phyloP scores from a whole-genome alignment of 1,140 invertebrate genomes.

The Drosophila trapezifrons region DNA sequence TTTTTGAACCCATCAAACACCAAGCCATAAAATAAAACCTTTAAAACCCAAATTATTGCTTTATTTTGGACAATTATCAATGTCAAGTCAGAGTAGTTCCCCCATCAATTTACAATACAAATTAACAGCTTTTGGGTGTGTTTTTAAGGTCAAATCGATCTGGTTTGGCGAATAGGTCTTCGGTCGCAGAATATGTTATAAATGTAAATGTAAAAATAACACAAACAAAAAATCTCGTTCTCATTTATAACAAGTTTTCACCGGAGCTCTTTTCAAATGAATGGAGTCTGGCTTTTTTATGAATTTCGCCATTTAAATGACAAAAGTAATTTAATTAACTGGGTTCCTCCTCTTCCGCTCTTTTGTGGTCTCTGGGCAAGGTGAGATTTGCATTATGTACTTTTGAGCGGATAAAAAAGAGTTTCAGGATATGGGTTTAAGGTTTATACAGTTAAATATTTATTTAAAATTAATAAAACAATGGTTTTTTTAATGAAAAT shows the following conservation, averaged over 20 bases:
- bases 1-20: not conserved
- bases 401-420: not conserved
- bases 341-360: slow-evolving; percentile 25
- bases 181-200: slow-evolving; percentile 29
- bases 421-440: not conserved
- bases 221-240: slow-evolving; percentile 28
- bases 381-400: not conserved
- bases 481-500: too few relatives aligned
- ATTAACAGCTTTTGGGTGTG: slow-evolving; percentile 48
- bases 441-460: too few relatives aligned
- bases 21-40: slow-evolving; percentile 13
- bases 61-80: slow-evolving; percentile 17
- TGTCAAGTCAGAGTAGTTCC: slow-evolving; percentile 27
- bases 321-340: slow-evolving; percentile 42
- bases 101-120: slow-evolving; percentile 26
- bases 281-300: slow-evolving; percentile 7
- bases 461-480: too few relatives aligned
- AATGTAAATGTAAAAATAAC: slow-evolving; percentile 44
- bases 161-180: slow-evolving; percentile 38
- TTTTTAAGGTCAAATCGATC: slow-evolving; percentile 46
- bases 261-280: slow-evolving; percentile 36
- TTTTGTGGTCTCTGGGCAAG: slow-evolving; percentile 4
- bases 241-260: slow-evolving; percentile 47
- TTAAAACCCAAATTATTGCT: slow-evolving; percentile 16
- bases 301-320: slow-evolving; percentile 40